Percentiles rank a stretch among this genome's conserved stretches.
Conservation (phyloP, 2,797 vertebrate genomes). For the Gallinago stenura region DNA sequence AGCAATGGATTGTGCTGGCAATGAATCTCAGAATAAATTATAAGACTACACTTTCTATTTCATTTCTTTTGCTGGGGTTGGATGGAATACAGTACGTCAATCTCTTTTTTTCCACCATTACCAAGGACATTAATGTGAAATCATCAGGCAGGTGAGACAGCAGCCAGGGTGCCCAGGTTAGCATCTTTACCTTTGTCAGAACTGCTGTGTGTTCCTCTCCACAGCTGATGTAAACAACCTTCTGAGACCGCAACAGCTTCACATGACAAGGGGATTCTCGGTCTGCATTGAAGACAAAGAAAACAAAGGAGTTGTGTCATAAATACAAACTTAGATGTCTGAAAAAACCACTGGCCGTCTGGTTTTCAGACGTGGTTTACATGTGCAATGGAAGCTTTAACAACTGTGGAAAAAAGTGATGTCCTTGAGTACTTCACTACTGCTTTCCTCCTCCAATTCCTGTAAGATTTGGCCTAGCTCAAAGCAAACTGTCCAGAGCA, state of each 20-base stretch:
- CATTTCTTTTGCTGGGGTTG: not conserved
- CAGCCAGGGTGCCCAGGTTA: not conserved
- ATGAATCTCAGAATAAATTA: not conserved
- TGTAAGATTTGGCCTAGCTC: not conserved
- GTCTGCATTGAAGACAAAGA: constrained; percentile 77
- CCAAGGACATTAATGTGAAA: not conserved
- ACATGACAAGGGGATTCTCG: constrained; percentile 95
- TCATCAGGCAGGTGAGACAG: not conserved
- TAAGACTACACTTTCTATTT: not conserved
- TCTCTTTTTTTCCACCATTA: not conserved
- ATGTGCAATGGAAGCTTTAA: not conserved
- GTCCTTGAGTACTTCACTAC: not conserved
- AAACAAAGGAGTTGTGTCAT: not conserved
- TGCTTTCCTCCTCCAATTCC: not conserved
- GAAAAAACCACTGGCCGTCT: not conserved
- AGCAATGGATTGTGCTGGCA: not conserved
- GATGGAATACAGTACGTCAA: not conserved
- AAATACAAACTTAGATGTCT: not conserved
- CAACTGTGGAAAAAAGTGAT: fast-evolving
- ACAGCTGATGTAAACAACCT: constrained; percentile 97
- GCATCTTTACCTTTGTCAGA: constrained; percentile 90
- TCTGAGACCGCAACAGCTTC: constrained; percentile 93
- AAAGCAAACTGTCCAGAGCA: not conserved
- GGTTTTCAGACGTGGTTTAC: not conserved
- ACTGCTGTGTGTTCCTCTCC: constrained; percentile 96